Evolutionary conservation across 2,113 vertebrate species (phyloP).

Genomic region (Fulica atra): DNA sequence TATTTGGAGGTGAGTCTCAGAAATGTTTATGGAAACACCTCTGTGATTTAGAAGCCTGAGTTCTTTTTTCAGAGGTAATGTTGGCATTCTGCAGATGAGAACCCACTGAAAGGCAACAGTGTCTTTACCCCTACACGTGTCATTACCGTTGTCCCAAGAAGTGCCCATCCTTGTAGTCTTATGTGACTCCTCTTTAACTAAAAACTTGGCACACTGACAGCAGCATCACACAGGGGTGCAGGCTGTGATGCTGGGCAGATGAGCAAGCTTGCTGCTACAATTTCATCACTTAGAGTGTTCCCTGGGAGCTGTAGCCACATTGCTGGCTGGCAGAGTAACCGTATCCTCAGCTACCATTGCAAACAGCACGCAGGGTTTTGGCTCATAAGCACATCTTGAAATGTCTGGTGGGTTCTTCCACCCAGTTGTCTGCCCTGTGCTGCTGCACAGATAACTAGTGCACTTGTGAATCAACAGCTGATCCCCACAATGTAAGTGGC

Average conservation of each 20-base stretch:
- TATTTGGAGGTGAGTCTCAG: background rate
- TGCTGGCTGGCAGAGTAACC: background rate
- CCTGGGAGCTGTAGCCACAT: background rate
- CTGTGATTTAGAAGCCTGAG: background rate
- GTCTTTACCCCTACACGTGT: background rate
- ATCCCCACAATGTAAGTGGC: background rate
- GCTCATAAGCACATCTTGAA: background rate
- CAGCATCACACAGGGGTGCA: background rate
- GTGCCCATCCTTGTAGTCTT: background rate
- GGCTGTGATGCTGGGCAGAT: background rate
- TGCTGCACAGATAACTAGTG: conserved; percentile 11
- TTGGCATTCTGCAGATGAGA: background rate
- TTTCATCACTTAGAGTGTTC: background rate
- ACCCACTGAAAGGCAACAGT: background rate
- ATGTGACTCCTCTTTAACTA: background rate
- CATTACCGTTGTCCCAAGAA: background rate
- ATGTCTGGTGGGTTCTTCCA: background rate
- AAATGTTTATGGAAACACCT: background rate
- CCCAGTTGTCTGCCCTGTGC: background rate
- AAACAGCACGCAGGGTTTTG: background rate
- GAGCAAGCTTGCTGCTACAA: background rate
- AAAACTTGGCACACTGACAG: background rate
- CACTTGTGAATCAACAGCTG: conserved; percentile 6
- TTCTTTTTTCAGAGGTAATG: background rate
- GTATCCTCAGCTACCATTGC: background rate